Conservation (phyloP, 2,888 invertebrate species). For the Andrena camellia region DNA sequence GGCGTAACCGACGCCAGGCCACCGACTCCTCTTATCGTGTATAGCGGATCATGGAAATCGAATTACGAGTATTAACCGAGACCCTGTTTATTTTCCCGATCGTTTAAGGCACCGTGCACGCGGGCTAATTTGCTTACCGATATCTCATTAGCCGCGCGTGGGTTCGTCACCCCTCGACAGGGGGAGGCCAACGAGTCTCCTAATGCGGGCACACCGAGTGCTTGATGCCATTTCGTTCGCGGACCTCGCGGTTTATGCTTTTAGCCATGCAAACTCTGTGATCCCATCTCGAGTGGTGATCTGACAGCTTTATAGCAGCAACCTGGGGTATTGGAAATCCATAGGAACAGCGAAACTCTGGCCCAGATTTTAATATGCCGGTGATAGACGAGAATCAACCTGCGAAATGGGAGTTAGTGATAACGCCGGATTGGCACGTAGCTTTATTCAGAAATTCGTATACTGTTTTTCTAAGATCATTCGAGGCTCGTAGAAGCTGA, state of each 20-base stretch:
- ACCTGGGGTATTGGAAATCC: not conserved
- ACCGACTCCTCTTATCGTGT: conserved; percentile 62
- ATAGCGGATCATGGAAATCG: conserved; percentile 77
- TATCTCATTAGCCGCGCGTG: conserved; percentile 76
- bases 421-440: too few species aligned
- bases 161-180: not conserved
- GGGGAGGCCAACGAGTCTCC: not conserved
- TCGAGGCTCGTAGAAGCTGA: not conserved
- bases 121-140: conserved; percentile 78
- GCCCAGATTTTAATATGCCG: too few species aligned
- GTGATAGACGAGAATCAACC: too few species aligned
- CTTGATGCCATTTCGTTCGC: not conserved
- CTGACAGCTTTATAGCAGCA: not conserved
- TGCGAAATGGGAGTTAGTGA: too few species aligned
- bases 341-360: too few species aligned
- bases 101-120: conserved; percentile 35
- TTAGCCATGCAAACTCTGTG: not conserved
- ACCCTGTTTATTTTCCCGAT: conserved; percentile 71
- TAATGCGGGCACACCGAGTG: not conserved
- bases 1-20: not conserved
- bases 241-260: not conserved
- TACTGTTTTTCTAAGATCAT: not conserved
- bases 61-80: conserved; percentile 79
- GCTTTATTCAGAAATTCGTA: too few species aligned
- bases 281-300: not conserved